Percentiles rank a stretch among this genome's conserved stretches.
Evolutionary conservation across 2,113 vertebrate species (phyloP).

Genomic region (Tympanuchus pallidicinctus): DNA sequence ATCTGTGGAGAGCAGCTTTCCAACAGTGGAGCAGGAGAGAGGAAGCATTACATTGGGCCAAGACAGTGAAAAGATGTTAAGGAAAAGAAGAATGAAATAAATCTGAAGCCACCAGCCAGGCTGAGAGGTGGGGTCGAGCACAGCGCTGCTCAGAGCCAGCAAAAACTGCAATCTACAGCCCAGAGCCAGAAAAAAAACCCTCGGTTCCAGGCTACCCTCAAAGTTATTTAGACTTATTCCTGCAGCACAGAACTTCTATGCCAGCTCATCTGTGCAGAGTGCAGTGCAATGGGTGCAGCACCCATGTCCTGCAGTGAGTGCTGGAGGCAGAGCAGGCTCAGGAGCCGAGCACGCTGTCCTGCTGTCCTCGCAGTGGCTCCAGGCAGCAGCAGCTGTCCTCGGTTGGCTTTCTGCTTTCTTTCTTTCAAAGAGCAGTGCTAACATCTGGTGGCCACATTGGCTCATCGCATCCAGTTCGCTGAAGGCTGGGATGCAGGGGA

Average conservation of each 20-base stretch:
- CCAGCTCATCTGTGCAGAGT: accelerated
- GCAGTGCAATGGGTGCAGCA: accelerated
- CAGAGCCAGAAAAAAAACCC: neutral
- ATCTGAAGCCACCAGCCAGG: neutral
- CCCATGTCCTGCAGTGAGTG: neutral
- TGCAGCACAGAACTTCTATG: neutral
- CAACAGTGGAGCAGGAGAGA: neutral
- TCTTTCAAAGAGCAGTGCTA: constrained; percentile 54
- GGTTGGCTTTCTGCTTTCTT: neutral
- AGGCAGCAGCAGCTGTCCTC: neutral
- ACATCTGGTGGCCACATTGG: constrained; percentile 53
- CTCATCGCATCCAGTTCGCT: neutral
- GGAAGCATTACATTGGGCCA: neutral
- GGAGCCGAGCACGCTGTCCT: neutral
- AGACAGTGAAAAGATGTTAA: neutral
- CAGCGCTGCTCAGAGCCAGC: neutral
- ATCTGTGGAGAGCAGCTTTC: neutral
- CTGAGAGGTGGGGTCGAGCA: neutral
- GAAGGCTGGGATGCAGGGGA: neutral
- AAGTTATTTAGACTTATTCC: neutral
- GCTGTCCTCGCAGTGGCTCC: neutral
- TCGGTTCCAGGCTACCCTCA: neutral
- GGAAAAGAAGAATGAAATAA: neutral
- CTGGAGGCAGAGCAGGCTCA: neutral
- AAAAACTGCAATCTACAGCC: neutral